A percentile compares a stretch with the other conserved stretches of the same genome.
These are phyloP conservation scores for Hyposoter didymator DNA, from an alignment of 2,888 invertebrate genomes.

Conservation along the genomic window DNA sequence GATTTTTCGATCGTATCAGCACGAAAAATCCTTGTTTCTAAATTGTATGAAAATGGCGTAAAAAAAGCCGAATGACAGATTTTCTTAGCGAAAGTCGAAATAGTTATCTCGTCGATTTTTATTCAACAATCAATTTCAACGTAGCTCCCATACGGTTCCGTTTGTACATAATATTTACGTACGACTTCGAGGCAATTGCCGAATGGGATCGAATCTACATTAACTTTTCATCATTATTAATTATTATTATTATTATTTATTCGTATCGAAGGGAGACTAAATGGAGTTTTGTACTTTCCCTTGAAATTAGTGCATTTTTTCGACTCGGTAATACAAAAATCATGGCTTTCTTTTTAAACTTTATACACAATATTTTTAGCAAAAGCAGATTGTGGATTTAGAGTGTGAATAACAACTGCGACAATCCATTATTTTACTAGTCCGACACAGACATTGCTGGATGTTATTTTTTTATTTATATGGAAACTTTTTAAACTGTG, in stretches of 20 bases:
- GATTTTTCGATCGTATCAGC: not conserved
- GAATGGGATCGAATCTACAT: slow-evolving; percentile 44
- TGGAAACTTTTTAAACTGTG: not conserved
- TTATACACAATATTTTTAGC: slow-evolving; percentile 26
- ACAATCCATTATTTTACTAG: slow-evolving; percentile 35
- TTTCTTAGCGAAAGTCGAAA: slow-evolving; percentile 9
- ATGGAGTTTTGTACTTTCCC: slow-evolving; percentile 51
- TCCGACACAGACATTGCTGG: slow-evolving; percentile 6
- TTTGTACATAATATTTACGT: slow-evolving; percentile 62
- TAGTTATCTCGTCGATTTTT: slow-evolving; percentile 36
- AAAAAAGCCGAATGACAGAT: slow-evolving; percentile 3
- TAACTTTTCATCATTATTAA: slow-evolving; percentile 41
- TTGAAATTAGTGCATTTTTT: slow-evolving; percentile 22
- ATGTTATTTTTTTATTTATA: not conserved
- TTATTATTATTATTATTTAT: slow-evolving; percentile 58
- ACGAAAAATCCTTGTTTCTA: slow-evolving; percentile 19
- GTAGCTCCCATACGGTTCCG: slow-evolving; percentile 32
- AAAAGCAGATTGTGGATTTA: not conserved
- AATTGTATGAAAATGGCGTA: slow-evolving; percentile 23
- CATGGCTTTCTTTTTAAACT: not conserved
- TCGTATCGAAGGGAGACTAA: slow-evolving; percentile 45
- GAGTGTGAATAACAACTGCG: not conserved
- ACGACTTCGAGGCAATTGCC: slow-evolving; percentile 31
- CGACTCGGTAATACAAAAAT: not conserved
- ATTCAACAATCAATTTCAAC: slow-evolving; percentile 33